Percentiles rank a stretch among this genome's conserved stretches.
phyloP scores from a whole-genome alignment of 2,888 invertebrate genomes.

The Lycophotia porphyrea region DNA sequence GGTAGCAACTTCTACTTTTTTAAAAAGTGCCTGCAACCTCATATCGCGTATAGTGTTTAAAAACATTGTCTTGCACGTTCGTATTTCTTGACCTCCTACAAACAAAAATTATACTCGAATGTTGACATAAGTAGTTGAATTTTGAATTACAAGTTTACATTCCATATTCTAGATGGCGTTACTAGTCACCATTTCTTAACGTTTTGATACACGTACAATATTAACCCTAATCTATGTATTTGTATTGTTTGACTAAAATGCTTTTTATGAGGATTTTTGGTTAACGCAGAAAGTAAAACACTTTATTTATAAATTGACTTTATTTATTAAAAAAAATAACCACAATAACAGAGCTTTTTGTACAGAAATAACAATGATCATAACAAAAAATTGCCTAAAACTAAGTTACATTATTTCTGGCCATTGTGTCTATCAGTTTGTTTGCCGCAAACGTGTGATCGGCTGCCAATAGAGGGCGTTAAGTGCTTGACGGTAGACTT shows the following conservation, averaged over 20 bases:
- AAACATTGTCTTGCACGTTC: constrained; percentile 2
- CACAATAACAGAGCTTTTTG: neutral
- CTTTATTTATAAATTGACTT: neutral
- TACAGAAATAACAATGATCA: neutral
- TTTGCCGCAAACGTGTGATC: neutral
- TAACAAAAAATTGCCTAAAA: neutral
- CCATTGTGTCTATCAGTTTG: neutral
- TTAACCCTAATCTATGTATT: neutral
- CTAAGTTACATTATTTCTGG: neutral
- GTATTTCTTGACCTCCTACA: constrained; percentile 1
- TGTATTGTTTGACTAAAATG: neutral
- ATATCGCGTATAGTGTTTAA: constrained; percentile 6
- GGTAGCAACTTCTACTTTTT: neutral
- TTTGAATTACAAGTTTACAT: neutral
- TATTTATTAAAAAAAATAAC: neutral
- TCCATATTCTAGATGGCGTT: neutral
- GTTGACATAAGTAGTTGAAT: neutral
- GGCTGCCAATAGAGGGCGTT: neutral
- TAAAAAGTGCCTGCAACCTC: neutral
- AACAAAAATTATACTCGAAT: neutral
- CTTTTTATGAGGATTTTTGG: too few relatives aligned
- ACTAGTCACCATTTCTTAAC: neutral
- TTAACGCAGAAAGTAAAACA: neutral
- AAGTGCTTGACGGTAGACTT: neutral
- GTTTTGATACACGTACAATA: neutral